Evolutionary conservation across 2,797 vertebrate genomes (phyloP), one percentile per base, ranked within the genome.

Genomic region (Rachycentron canadum): DNA sequence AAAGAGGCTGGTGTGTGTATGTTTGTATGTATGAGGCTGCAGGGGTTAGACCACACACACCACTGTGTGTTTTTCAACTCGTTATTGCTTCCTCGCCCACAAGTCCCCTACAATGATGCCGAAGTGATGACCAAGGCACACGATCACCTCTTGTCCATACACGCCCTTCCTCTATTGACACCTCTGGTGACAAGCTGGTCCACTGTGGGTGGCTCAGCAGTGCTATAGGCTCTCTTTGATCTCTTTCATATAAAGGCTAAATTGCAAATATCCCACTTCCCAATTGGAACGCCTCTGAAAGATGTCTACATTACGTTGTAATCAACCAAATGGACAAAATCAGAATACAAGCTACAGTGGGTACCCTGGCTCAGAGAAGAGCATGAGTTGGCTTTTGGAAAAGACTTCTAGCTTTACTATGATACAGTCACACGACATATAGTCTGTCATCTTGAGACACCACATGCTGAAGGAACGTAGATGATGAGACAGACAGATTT

Each of bases 121-220:
- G 4, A 64, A 80, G 63, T 63, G 75, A 85, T 74, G 86, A 86
- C 63, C 82, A 60, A 58, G 43, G 68, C 59, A 65, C 75, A 49
- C 25, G 60, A 32, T 68, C 78, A 49, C 80, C 76, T 71, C 70
- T 70, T 40, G 69, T 84, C 70, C 76, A 66, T 67, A 79, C 66
- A 69, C 69, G 58, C 76, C 70, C 84, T 91, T 92, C 91, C 91
- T 86, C 83, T 79, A n/a, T 76, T 88, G 82, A 91, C 90, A 90
- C 91, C 91, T 93, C 82, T 32, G 47, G 38, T 80, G 88, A 89
- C 28, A 45, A 81, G 72, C 65, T 21, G 50, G 34, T 70, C 72
- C 82, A 80, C 79, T 59, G 58, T 85, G 88, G 84, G 92, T 89
- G 90, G 87, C 76, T 83, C 71, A 56, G 56, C 52, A 41, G 58